Evolutionary conservation across 2,888 invertebrate species (phyloP).

Genomic region (Agrotis clavis): DNA sequence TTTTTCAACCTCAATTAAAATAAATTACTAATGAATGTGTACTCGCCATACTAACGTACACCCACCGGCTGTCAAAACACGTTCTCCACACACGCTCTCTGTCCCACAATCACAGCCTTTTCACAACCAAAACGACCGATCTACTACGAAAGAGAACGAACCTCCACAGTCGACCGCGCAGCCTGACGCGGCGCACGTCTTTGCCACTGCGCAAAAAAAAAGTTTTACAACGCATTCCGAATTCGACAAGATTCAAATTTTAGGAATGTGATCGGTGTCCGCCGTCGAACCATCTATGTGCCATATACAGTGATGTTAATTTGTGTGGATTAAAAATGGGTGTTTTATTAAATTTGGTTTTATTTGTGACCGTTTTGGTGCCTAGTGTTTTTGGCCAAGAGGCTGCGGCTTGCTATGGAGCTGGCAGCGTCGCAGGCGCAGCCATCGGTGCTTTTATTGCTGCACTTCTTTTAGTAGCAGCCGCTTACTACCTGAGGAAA

Average conservation of each 20-base stretch:
- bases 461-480: conserved; percentile 91
- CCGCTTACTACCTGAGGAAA: conserved; percentile 91
- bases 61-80: conserved; percentile 81
- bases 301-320: conserved; percentile 87
- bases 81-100: conserved; percentile 85
- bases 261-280: conserved; percentile 85
- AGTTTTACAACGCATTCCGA: conserved; percentile 78
- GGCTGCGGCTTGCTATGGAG: conserved; percentile 91
- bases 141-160: conserved; percentile 61
- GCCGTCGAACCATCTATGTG: conserved; percentile 79
- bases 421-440: conserved; percentile 93
- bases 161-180: conserved; percentile 84
- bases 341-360: conserved; percentile 83
- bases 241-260: conserved; percentile 76
- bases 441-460: conserved; percentile 93
- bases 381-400: conserved; percentile 87
- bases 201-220: conserved; percentile 68
- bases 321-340: conserved; percentile 81
- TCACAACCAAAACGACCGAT: conserved; percentile 71
- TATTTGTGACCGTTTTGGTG: conserved; percentile 84
- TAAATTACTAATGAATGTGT: conserved; percentile 2
- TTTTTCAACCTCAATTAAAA: background rate
- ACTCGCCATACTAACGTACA: conserved; percentile 60
- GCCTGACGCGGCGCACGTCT: conserved; percentile 83
- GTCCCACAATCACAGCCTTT: conserved; percentile 87